Evolutionary conservation across 1,140 invertebrate species (phyloP), one percentile per base, ranked within the genome.

Genomic region (Steinernema feltiae): DNA sequence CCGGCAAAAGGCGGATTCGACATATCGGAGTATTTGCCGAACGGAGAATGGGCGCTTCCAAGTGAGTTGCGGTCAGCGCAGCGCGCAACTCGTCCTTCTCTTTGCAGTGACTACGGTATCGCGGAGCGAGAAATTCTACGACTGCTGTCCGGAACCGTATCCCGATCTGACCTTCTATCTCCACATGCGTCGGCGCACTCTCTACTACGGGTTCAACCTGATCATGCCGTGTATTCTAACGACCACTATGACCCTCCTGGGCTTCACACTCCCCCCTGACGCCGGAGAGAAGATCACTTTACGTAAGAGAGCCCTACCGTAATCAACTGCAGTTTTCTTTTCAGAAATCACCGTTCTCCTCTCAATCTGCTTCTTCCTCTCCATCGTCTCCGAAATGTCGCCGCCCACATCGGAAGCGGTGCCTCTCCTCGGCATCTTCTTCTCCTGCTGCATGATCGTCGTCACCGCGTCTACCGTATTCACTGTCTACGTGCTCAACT

Each of bases 391-490:
- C 30, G 88, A 89, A 53, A 92, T 94, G 88, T 94, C 96, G 88
- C 96, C 95, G 88, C 93, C 95, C 89, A 95, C 94, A 87, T 97
- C 94, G 87, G 94, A 97, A 88, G 94, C 94, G 86, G 93, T 98
- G 87, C 95, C 95, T 87, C 91, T 98, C 87, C 93, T 97, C 93
- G 94, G 94, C 87, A 97, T 96, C 79, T 99, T 99, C 90, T 99
- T 99, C 90, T 97, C 97, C 89, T 97, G 94, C 90, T 98, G 98
- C 89, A 99, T 98, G 97, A 95, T 98, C 88, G 97, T 99, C 93
- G 95, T 98, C 87, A 95, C 96, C 82, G 94, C 95, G 85, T 98
- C 96, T 76, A 95, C 99, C 84, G 94, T 98, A 83, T 96, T 95
- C 88, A 99, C 97, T 76, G 97, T 99, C 83, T 92, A 98, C 85